phyloP scores from a whole-genome alignment of 2,113 vertebrate genomes.

The Pica pica region DNA sequence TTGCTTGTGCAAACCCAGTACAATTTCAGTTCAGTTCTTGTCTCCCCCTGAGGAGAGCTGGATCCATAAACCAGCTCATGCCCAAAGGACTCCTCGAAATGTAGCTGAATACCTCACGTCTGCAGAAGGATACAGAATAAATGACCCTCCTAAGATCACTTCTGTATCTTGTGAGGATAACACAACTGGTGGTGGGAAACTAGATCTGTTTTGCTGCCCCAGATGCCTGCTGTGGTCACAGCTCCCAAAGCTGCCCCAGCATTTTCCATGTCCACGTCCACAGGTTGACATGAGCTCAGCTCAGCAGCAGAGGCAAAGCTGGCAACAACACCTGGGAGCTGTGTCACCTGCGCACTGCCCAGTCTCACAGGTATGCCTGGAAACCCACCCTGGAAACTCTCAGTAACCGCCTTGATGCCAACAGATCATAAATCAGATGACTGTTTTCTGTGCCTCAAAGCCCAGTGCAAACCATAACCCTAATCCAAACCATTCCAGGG shows the following conservation, averaged over 20 bases:
- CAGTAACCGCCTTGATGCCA: not conserved
- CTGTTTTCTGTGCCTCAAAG: not conserved
- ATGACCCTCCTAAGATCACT: not conserved
- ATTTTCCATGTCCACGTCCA: not conserved
- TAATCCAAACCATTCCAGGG: too few species aligned
- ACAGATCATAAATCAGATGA: not conserved
- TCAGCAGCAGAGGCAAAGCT: not conserved
- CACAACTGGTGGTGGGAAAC: not conserved
- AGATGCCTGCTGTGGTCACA: not conserved
- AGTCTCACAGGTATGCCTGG: too few species aligned
- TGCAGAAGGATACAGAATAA: not conserved
- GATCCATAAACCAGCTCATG: not conserved
- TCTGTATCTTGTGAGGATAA: not conserved
- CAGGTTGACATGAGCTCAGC: not conserved
- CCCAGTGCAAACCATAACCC: not conserved
- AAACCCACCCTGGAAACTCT: not conserved
- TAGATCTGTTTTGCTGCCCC: not conserved
- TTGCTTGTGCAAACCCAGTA: not conserved
- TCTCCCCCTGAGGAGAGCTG: not conserved
- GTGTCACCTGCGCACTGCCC: not conserved
- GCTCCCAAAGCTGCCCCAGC: not conserved
- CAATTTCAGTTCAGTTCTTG: not conserved
- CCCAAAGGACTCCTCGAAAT: not conserved
- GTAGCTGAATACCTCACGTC: not conserved
- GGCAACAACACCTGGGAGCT: not conserved